A percentile compares a stretch with the other conserved stretches of the same genome.
phyloP scores from a whole-genome alignment of 2,888 invertebrate genomes.

The Amblyteles armatorius region DNA sequence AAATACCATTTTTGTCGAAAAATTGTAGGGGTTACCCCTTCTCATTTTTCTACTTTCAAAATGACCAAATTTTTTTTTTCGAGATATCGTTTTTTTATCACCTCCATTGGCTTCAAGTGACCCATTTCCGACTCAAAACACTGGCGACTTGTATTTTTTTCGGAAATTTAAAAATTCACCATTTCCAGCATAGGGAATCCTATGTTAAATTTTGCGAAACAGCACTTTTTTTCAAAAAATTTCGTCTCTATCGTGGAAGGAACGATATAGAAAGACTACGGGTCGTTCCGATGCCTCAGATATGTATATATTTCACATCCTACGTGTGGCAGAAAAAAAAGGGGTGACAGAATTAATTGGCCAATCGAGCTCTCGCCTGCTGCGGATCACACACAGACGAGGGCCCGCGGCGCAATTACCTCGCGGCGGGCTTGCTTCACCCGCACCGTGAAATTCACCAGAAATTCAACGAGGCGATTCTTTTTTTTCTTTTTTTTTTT shows the following conservation, averaged over 20 bases:
- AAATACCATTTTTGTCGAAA: no score
- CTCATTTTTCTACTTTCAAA: no score
- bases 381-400: slow-evolving; percentile 39
- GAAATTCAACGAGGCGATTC: slow-evolving; percentile 39
- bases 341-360: slow-evolving; percentile 62
- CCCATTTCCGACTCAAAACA: no score
- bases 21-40: no score
- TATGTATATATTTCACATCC: slow-evolving; percentile 5
- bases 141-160: no score
- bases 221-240: no score
- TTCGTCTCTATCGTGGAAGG: slow-evolving; percentile 26
- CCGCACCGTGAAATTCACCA: slow-evolving; percentile 49
- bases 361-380: slow-evolving; percentile 54
- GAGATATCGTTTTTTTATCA: no score
- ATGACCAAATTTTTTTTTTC: no score
- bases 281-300: slow-evolving; percentile 14
- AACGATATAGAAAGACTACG: slow-evolving; percentile 21
- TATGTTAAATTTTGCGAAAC: no score
- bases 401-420: slow-evolving; percentile 47
- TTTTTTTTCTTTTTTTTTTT: slow-evolving; percentile 5
- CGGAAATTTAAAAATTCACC: no score
- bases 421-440: slow-evolving; percentile 29
- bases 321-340: slow-evolving; percentile 29
- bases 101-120: no score
- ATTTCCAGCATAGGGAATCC: no score